phyloP scores from a whole-genome alignment of 2,888 invertebrate genomes.

The Rhamphomyia laevipes region DNA sequence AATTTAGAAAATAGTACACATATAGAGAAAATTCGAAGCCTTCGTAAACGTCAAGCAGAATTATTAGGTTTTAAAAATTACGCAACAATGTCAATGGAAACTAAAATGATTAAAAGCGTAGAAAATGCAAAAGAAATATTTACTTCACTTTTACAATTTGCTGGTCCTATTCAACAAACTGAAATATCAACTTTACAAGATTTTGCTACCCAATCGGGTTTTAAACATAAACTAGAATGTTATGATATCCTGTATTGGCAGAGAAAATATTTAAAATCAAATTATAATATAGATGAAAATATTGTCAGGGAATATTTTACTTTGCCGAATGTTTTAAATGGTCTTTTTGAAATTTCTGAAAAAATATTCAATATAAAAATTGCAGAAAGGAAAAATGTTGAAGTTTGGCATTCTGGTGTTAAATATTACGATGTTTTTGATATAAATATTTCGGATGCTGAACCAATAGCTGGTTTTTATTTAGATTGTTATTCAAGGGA shows the following conservation, averaged over 20 bases:
- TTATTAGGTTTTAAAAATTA: constrained; percentile 67
- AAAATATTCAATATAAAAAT: constrained; percentile 68
- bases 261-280: constrained; percentile 55
- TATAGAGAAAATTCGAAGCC: constrained; percentile 63
- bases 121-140: constrained; percentile 62
- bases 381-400: constrained; percentile 47
- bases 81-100: constrained; percentile 83
- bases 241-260: constrained; percentile 88
- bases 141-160: constrained; percentile 51
- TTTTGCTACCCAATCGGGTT: constrained; percentile 63
- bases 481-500: constrained; percentile 66
- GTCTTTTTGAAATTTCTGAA: constrained; percentile 63
- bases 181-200: constrained; percentile 60
- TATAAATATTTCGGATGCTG: constrained; percentile 15
- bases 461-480: constrained; percentile 70
- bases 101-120: constrained; percentile 77
- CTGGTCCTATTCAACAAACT: constrained; percentile 59
- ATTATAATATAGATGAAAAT: constrained; percentile 59
- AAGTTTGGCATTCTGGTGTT: constrained; percentile 79
- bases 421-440: constrained; percentile 64
- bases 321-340: constrained; percentile 63
- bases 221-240: constrained; percentile 52
- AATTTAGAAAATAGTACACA: constrained; percentile 57
- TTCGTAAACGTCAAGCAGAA: constrained; percentile 59
- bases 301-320: constrained; percentile 72